Evolutionary conservation across 2,888 invertebrate species (phyloP).

Genomic region (Tipula confusa): DNA sequence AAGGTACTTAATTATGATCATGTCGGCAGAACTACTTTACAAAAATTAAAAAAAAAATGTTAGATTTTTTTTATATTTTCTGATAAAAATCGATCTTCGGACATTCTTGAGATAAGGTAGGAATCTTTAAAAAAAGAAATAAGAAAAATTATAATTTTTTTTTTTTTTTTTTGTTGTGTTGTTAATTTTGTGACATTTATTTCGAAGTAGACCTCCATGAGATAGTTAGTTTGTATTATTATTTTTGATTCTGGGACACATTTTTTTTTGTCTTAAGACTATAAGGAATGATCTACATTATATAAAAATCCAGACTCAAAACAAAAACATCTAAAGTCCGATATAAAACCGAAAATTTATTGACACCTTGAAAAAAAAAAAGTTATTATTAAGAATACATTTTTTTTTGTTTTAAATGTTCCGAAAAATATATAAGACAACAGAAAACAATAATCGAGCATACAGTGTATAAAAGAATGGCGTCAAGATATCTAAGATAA

Average conservation of each 20-base stretch:
- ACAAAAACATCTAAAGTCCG: neutral
- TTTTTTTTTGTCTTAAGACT: neutral
- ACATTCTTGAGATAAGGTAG: constrained; percentile 27
- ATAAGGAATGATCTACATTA: constrained; percentile 7
- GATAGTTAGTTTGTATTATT: neutral
- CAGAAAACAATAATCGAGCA: constrained; percentile 7
- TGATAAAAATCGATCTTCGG: constrained; percentile 15
- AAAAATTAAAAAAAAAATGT: neutral
- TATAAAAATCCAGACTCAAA: neutral
- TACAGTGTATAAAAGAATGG: constrained; percentile 38
- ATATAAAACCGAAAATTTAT: constrained; percentile 16
- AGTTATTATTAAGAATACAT: too few species aligned
- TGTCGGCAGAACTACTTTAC: neutral
- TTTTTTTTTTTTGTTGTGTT: neutral
- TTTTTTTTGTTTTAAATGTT: constrained; percentile 7
- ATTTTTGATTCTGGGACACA: neutral
- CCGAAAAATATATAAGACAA: neutral
- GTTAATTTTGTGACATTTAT: constrained; percentile 9
- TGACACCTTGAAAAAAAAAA: constrained; percentile 28
- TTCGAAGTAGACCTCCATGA: constrained; percentile 26
- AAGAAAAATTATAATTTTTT: neutral
- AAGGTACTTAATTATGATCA: constrained; percentile 5
- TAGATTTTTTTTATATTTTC: neutral
- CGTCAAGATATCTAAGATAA: constrained; percentile 48
- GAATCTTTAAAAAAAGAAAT: neutral